Evolutionary conservation across 2,888 invertebrate species (phyloP).

Genomic region (Amiota mariae): DNA sequence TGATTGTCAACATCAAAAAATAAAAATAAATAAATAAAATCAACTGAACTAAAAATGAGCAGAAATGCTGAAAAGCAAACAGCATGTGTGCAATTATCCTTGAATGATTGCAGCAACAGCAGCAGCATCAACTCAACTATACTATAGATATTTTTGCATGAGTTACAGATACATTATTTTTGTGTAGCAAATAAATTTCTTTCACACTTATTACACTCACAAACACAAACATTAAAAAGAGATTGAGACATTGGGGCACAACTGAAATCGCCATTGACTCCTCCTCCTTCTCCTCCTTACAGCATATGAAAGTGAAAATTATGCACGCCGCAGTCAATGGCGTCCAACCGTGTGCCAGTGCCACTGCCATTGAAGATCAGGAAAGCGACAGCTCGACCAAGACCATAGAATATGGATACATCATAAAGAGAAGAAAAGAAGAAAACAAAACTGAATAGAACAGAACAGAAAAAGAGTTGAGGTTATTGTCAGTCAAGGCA

Average conservation of each 20-base stretch:
- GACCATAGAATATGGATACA: background rate
- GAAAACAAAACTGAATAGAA: background rate
- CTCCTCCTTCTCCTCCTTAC: too few species aligned
- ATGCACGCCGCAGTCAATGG: constrained; percentile 4
- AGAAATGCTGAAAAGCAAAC: too few species aligned
- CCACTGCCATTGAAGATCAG: constrained; percentile 15
- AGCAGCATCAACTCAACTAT: background rate
- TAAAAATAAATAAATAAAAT: background rate
- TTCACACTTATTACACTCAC: constrained; percentile 24
- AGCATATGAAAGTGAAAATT: constrained; percentile 24
- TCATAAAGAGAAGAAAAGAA: background rate
- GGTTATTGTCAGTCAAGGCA: constrained; percentile 27
- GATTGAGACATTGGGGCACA: background rate
- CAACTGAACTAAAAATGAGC: background rate
- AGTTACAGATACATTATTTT: background rate
- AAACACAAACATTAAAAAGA: background rate
- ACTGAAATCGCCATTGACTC: background rate
- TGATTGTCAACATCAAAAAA: background rate
- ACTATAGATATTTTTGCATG: background rate
- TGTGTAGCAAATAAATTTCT: constrained; percentile 23
- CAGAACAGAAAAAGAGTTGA: constrained; percentile 12
- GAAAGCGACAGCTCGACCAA: background rate
- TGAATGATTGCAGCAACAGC: constrained; percentile 19
- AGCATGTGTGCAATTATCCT: constrained; percentile 14
- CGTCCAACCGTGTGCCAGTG: constrained; percentile 8